Conservation (phyloP, 2,888 invertebrate genomes). For the Agrochola macilenta region DNA sequence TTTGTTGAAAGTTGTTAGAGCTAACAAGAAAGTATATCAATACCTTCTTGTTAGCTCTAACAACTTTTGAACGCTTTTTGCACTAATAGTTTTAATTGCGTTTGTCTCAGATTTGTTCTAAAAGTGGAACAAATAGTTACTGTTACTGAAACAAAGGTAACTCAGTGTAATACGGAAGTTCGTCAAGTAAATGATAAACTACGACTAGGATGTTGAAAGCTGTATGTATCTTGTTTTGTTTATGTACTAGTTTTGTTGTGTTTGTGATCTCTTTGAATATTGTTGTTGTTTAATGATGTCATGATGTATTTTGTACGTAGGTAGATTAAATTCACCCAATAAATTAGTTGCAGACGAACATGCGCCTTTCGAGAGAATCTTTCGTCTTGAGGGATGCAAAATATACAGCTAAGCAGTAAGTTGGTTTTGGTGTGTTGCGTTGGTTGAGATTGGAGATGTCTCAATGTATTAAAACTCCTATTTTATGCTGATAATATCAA, state of each 20-base stretch:
- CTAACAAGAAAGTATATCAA: too few relatives aligned
- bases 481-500: not conserved
- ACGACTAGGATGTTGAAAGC: not conserved
- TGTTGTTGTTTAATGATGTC: not conserved
- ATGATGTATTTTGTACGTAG: not conserved
- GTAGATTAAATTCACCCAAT: not conserved
- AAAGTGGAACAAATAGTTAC: slow-evolving; percentile 12
- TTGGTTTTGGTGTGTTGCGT: too few relatives aligned
- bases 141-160: slow-evolving; percentile 29
- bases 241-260: not conserved
- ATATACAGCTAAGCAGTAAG: not conserved
- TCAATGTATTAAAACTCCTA: not conserved
- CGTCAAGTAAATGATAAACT: slow-evolving; percentile 29
- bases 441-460: not conserved
- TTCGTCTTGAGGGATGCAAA: not conserved
- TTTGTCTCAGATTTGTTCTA: slow-evolving; percentile 23
- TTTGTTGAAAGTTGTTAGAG: too few relatives aligned
- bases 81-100: slow-evolving; percentile 39
- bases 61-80: not conserved
- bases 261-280: slow-evolving; percentile 1
- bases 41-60: not conserved
- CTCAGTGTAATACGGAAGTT: slow-evolving; percentile 18
- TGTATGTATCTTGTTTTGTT: slow-evolving; percentile 8
- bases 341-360: not conserved
- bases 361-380: too few relatives aligned